Evolutionary conservation across 92 coral and sea anemone genomes (phyloP).

Genomic region (Umimayanthus kanabou): DNA sequence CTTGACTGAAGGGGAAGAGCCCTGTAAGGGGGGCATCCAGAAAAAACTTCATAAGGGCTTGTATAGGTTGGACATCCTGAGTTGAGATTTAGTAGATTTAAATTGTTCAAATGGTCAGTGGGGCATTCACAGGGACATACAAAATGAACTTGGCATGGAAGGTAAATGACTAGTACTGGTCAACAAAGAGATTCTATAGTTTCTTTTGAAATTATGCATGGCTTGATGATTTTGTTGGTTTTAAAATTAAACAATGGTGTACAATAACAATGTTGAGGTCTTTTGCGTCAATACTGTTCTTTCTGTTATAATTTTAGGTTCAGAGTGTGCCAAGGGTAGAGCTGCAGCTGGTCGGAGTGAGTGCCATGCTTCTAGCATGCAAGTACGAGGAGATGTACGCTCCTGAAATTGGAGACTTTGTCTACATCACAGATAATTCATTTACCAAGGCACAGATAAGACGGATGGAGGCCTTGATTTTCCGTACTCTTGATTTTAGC

Average conservation of each 20-base stretch:
- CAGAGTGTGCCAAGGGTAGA: conserved; percentile 60
- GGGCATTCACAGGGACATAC: too few relatives aligned
- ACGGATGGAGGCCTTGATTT: conserved; percentile 83
- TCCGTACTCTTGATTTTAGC: conserved; percentile 66
- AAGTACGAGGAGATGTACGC: conserved; percentile 99
- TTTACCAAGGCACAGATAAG: conserved; percentile 77
- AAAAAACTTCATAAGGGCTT: too few relatives aligned
- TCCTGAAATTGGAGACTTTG: conserved; percentile 96
- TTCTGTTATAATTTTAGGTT: conserved; percentile 45
- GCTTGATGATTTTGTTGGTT: neutral
- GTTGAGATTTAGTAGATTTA: too few relatives aligned
- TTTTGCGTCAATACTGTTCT: neutral
- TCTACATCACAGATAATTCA: conserved; percentile 93
- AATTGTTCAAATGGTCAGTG: too few relatives aligned
- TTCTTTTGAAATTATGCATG: too few relatives aligned
- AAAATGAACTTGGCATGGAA: too few relatives aligned
- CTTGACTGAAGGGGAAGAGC: too few relatives aligned
- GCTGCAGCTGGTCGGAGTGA: conserved; percentile 90
- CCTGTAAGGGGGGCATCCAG: too few relatives aligned
- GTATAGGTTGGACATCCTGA: too few relatives aligned
- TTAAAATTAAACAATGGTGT: neutral
- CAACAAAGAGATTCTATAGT: too few relatives aligned
- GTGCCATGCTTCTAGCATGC: conserved; percentile 95
- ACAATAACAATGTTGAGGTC: neutral
- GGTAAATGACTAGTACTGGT: too few relatives aligned